Percentiles rank a stretch among this genome's conserved stretches.
phyloP scores from a whole-genome alignment of 2,888 invertebrate species.

The Dasypogon diadema region DNA sequence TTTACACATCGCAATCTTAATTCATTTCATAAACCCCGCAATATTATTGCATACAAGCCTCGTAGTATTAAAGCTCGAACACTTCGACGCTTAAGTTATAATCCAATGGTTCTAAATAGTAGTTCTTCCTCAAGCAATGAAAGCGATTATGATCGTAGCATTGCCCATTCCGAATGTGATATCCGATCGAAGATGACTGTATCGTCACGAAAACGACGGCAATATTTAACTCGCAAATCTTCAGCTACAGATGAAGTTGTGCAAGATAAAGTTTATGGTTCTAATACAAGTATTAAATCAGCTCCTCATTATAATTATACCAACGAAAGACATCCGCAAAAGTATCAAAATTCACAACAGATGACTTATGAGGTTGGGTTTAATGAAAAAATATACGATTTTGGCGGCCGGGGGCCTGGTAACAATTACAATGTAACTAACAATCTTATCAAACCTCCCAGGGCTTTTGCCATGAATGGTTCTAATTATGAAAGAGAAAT shows the following conservation, averaged over 20 bases:
- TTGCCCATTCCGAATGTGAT: conserved; percentile 73
- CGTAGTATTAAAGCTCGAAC: conserved; percentile 72
- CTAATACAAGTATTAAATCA: conserved; percentile 69
- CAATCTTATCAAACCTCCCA: conserved; percentile 60
- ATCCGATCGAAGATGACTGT: conserved; percentile 66
- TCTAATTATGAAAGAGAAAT: conserved; percentile 58
- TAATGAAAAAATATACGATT: conserved; percentile 66
- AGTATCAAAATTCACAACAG: conserved; percentile 58
- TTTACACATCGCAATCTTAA: conserved; percentile 57
- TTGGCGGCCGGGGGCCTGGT: conserved; percentile 64
- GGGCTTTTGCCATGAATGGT: conserved; percentile 60
- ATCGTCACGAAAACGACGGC: conserved; percentile 62
- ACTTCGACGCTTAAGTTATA: conserved; percentile 71
- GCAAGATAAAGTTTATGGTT: conserved; percentile 67
- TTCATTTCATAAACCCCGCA: conserved; percentile 58
- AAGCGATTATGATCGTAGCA: conserved; percentile 66
- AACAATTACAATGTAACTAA: conserved; percentile 61
- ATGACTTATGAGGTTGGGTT: conserved; percentile 55
- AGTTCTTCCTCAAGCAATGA: conserved; percentile 72
- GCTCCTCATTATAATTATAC: conserved; percentile 68
- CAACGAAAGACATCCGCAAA: conserved; percentile 56
- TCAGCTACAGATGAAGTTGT: conserved; percentile 58
- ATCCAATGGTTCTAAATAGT: conserved; percentile 71
- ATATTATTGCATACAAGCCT: conserved; percentile 63
- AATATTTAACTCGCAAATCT: conserved; percentile 65